Evolutionary conservation across 2,113 vertebrate species (phyloP).

Genomic region (Morone saxatilis): DNA sequence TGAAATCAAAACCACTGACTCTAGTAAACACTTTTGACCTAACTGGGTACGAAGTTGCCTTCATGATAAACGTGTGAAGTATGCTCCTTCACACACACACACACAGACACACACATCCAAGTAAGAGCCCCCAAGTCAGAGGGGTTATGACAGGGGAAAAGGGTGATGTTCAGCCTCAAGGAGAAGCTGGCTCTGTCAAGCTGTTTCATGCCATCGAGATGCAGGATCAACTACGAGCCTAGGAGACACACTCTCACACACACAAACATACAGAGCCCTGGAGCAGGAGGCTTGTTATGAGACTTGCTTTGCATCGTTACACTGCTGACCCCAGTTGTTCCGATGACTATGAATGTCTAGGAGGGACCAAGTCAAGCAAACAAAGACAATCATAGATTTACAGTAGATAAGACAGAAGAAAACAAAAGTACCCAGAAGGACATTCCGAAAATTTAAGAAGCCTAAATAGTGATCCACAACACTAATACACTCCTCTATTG

Average conservation of each 20-base stretch:
- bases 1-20: constrained; percentile 4
- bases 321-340: constrained; percentile 63
- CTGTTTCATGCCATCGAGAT: constrained; percentile 70
- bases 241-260: constrained; percentile 33
- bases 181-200: constrained; percentile 70
- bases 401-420: constrained; percentile 31
- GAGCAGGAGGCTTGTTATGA: constrained; percentile 49
- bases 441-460: constrained; percentile 34
- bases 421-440: constrained; percentile 17
- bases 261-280: constrained; percentile 42
- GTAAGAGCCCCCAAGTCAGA: constrained; percentile 14
- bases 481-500: constrained; percentile 62
- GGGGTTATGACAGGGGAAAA: constrained; percentile 19
- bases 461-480: constrained; percentile 46
- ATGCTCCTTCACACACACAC: not conserved
- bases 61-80: constrained; percentile 15
- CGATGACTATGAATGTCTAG: constrained; percentile 42
- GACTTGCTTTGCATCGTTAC: constrained; percentile 71
- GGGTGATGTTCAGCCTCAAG: constrained; percentile 49
- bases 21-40: constrained; percentile 17
- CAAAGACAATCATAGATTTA: constrained; percentile 38
- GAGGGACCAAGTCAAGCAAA: constrained; percentile 40
- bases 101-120: constrained; percentile 14
- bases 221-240: constrained; percentile 60
- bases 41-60: constrained; percentile 24